These are phyloP conservation scores for Ommatoiulus sabulosus DNA, from an alignment of 2,888 invertebrate genomes.

Conservation along the genomic window DNA sequence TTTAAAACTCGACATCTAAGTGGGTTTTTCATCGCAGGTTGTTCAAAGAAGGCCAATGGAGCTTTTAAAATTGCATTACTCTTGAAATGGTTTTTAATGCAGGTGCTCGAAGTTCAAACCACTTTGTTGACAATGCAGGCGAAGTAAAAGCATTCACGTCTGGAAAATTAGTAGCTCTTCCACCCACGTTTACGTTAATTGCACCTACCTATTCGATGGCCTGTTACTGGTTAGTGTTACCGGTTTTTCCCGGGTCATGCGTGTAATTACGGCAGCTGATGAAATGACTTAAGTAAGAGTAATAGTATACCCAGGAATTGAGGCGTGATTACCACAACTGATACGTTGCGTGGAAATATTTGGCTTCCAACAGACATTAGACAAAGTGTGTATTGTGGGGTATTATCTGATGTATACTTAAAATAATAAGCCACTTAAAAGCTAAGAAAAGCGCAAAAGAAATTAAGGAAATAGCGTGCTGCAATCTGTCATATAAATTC, in stretches of 20 bases:
- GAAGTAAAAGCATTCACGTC: constrained; percentile 33
- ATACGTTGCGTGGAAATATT: not conserved
- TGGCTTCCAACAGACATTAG: not conserved
- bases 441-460: too few relatives aligned
- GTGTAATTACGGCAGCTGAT: not conserved
- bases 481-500: too few relatives aligned
- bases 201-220: not conserved
- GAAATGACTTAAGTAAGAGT: not conserved
- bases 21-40: constrained; percentile 48
- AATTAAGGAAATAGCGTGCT: too few relatives aligned
- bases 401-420: too few relatives aligned
- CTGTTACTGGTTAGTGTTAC: constrained; percentile 4
- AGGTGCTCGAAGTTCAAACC: not conserved
- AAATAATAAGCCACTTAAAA: too few relatives aligned
- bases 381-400: too few relatives aligned
- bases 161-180: constrained; percentile 14
- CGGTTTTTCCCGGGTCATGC: not conserved
- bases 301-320: too few relatives aligned
- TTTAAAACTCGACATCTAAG: constrained; percentile 32
- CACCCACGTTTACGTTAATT: constrained; percentile 5
- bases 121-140: constrained; percentile 41
- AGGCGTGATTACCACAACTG: too few relatives aligned
- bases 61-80: constrained; percentile 48
- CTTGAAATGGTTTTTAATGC: constrained; percentile 46
- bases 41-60: constrained; percentile 46